These are phyloP conservation scores for Pardosa pseudoannulata DNA, from an alignment of 2,888 invertebrate genomes.

Conservation along the genomic window DNA sequence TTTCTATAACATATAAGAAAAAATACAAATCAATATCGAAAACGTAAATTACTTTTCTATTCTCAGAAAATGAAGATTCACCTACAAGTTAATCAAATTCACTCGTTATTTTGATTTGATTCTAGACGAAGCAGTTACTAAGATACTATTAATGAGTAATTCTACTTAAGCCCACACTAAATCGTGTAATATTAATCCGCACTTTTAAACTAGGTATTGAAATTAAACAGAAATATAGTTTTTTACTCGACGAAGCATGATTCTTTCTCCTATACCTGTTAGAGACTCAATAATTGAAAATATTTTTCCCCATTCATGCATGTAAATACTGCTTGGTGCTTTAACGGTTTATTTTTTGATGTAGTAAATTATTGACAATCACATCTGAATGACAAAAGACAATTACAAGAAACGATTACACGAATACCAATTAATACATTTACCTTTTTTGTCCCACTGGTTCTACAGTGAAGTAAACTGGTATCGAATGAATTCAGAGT, in stretches of 20 bases:
- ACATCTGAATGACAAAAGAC: constrained; percentile 21
- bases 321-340: constrained; percentile 33
- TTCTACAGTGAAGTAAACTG: constrained; percentile 43
- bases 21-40: no score
- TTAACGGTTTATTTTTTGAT: constrained; percentile 49
- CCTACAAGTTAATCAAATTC: no score
- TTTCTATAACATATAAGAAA: no score
- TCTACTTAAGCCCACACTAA: no score
- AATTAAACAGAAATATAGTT: constrained; percentile 18
- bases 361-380: constrained; percentile 62
- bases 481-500: background rate
- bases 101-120: no score
- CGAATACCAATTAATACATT: background rate
- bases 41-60: no score
- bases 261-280: constrained; percentile 29
- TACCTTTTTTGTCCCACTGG: constrained; percentile 40
- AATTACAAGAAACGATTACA: background rate
- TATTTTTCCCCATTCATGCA: constrained; percentile 9
- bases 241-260: constrained; percentile 18
- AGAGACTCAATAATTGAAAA: background rate
- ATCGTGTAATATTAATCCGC: no score
- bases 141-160: no score
- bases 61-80: no score
- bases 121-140: no score
- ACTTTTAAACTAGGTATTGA: background rate